These are phyloP conservation scores for Dryas iulia DNA, from an alignment of 1,140 invertebrate genomes.

Conservation along the genomic window DNA sequence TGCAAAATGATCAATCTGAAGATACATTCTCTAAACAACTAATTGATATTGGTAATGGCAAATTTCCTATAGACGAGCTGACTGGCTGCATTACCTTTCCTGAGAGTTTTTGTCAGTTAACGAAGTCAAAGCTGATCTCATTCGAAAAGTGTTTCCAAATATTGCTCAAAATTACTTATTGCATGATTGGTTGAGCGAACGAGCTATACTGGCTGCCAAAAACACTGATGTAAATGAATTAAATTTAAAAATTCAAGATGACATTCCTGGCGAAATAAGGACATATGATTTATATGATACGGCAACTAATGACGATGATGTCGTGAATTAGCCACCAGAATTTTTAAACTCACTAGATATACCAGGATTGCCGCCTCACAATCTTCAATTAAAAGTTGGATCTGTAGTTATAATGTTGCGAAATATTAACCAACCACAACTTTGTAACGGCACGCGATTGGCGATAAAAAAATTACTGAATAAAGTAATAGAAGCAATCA, in stretches of 20 bases:
- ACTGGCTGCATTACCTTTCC: slow-evolving; percentile 62
- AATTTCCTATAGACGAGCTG: slow-evolving; percentile 44
- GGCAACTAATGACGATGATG: slow-evolving; percentile 39
- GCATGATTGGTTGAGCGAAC: slow-evolving; percentile 22
- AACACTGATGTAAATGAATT: no score
- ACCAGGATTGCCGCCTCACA: slow-evolving; percentile 64
- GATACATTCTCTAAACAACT: no score
- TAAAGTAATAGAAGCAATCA: slow-evolving; percentile 57
- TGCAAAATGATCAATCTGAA: no score
- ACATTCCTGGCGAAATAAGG: no score
- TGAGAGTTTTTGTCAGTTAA: slow-evolving; percentile 40
- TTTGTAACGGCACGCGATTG: slow-evolving; percentile 75
- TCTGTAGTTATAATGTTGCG: slow-evolving; percentile 67
- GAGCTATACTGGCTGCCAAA: slow-evolving; percentile 37
- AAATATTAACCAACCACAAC: slow-evolving; percentile 66
- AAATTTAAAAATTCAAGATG: no score
- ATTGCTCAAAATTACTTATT: slow-evolving; percentile 47
- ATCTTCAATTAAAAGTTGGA: slow-evolving; percentile 65
- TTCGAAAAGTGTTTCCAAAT: slow-evolving; percentile 58
- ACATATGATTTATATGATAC: no score
- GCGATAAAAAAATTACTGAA: slow-evolving; percentile 49
- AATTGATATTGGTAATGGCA: no score
- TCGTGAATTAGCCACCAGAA: slow-evolving; percentile 59
- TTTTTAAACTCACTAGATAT: slow-evolving; percentile 70
- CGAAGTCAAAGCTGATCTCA: slow-evolving; percentile 50